A percentile compares a stretch with the other conserved stretches of the same genome.
Conservation (phyloP, 2,797 vertebrate species). For the Falco biarmicus region DNA sequence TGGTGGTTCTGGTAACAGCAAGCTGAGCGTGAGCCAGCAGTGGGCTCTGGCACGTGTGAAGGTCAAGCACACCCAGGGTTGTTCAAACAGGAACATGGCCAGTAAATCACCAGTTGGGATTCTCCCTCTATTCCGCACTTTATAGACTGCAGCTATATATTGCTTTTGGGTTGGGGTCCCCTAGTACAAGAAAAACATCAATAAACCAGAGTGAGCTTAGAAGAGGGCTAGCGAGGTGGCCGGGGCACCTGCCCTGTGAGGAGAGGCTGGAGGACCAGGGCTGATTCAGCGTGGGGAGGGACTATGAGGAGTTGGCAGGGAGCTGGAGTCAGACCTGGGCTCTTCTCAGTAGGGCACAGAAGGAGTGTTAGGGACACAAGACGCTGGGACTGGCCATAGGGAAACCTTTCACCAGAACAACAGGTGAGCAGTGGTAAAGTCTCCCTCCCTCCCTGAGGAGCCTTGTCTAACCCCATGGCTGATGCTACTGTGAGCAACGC, state of each 20-base stretch:
- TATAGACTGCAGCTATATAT: background rate
- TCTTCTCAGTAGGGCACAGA: background rate
- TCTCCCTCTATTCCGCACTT: background rate
- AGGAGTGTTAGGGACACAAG: rapidly evolving
- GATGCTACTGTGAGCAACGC: background rate
- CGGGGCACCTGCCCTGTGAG: rapidly evolving
- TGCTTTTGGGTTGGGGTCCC: background rate
- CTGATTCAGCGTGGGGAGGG: background rate
- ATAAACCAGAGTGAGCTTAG: background rate
- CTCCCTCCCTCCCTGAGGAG: background rate
- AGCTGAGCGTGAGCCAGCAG: background rate
- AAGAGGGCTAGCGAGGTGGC: rapidly evolving
- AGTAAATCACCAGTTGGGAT: background rate
- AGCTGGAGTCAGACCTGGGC: rapidly evolving
- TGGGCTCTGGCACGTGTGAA: background rate
- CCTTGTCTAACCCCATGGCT: background rate
- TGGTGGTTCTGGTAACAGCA: background rate
- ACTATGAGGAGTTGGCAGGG: rapidly evolving
- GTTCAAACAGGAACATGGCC: background rate
- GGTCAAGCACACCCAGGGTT: background rate
- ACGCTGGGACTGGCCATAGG: background rate
- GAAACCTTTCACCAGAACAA: background rate
- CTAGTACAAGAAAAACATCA: background rate
- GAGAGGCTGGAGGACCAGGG: background rate
- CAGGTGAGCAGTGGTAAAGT: background rate